Evolutionary conservation across 2,113 vertebrate species (phyloP).

Genomic region (Hemicordylus capensis): DNA sequence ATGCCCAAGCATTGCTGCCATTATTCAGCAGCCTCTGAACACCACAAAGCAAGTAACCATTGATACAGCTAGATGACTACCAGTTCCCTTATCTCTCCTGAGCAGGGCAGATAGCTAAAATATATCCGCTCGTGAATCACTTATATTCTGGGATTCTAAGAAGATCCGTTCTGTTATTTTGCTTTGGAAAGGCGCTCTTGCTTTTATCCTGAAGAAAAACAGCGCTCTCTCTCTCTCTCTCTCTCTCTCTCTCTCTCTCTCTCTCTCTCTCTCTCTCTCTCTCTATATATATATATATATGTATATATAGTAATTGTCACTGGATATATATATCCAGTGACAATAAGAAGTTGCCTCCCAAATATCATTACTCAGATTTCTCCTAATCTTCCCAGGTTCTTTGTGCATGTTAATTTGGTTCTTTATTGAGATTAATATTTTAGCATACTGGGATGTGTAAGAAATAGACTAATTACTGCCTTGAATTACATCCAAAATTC

Average conservation of each 20-base stretch:
- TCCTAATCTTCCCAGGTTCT: not conserved
- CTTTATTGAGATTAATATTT: not conserved
- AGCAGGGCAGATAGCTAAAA: not conserved
- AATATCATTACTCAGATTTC: not conserved
- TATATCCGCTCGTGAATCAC: not conserved
- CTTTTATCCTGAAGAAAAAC: not conserved
- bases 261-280: too few relatives aligned
- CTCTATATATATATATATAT: not conserved
- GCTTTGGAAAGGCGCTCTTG: not conserved
- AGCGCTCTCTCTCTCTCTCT: not conserved
- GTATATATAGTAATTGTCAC: too few relatives aligned
- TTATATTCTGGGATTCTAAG: not conserved
- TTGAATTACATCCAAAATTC: not conserved
- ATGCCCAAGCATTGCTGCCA: not conserved
- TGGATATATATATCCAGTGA: not conserved
- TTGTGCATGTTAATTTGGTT: not conserved
- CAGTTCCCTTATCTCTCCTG: conserved; percentile 5
- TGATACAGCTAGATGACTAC: not conserved
- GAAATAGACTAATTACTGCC: not conserved
- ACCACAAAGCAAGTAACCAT: conserved; percentile 12
- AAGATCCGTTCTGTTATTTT: not conserved
- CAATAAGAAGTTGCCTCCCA: not conserved
- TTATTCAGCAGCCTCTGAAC: conserved; percentile 6
- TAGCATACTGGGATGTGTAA: not conserved
- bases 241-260: too few relatives aligned